These are phyloP conservation scores for Pogonocichla stellata DNA, from an alignment of 2,113 vertebrate species.

Conservation along the genomic window DNA sequence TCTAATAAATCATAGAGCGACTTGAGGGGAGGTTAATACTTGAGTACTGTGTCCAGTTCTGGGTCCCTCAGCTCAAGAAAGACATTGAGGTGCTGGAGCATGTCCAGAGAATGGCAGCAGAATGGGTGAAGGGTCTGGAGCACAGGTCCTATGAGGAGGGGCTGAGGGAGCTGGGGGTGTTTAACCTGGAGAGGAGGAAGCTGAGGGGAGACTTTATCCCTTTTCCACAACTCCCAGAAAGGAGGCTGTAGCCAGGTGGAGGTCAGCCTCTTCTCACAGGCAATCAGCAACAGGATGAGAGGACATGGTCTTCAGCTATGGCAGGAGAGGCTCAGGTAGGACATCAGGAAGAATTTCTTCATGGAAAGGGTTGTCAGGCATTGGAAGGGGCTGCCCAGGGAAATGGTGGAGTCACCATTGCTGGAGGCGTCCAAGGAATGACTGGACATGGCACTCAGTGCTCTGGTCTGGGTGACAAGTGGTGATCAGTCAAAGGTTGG, in stretches of 20 bases:
- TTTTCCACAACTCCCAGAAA: background rate
- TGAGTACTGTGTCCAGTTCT: background rate
- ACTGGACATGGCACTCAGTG: background rate
- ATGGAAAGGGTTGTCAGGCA: background rate
- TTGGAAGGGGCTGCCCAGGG: background rate
- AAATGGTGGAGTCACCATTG: background rate
- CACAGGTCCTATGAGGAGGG: background rate
- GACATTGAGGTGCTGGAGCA: background rate
- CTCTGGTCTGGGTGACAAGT: background rate
- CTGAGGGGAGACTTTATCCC: background rate
- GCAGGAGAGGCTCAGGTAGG: background rate
- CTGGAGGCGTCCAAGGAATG: background rate
- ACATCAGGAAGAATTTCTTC: background rate
- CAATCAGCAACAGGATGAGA: background rate
- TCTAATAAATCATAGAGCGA: background rate
- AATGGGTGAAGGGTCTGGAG: background rate
- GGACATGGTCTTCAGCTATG: background rate
- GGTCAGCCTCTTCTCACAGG: fast-evolving
- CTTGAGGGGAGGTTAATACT: background rate
- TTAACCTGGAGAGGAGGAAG: background rate
- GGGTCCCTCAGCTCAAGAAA: background rate
- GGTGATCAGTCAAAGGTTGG: background rate
- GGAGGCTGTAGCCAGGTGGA: background rate
- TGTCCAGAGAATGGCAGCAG: background rate
- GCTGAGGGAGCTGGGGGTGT: background rate